Percentiles rank a stretch among this genome's conserved stretches.
Conservation (phyloP, 1,140 invertebrate genomes). For the Globodera ellingtonae region DNA sequence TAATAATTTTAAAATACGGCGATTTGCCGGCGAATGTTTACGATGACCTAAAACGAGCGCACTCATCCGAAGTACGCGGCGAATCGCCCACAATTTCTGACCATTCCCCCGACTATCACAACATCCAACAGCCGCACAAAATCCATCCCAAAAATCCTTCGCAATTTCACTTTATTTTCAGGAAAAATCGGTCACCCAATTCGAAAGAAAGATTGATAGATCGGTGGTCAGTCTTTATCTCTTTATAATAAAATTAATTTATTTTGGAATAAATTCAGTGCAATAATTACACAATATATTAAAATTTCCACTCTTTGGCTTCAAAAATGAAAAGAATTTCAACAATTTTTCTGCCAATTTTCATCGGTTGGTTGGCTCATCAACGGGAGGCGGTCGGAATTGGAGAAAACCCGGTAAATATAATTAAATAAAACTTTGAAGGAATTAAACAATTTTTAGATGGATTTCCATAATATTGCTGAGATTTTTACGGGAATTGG, state of each 20-base stretch:
- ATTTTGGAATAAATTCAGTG: too few relatives aligned
- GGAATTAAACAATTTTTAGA: constrained; percentile 42
- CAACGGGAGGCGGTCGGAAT: constrained; percentile 32
- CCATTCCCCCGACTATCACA: neutral
- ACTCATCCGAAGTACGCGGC: neutral
- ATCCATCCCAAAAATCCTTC: neutral
- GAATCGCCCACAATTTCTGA: neutral
- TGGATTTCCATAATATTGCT: constrained; percentile 64
- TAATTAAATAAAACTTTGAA: constrained; percentile 11
- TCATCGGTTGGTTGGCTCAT: neutral
- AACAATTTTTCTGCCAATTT: neutral
- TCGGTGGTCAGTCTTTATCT: neutral
- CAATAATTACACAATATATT: too few relatives aligned
- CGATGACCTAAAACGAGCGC: neutral
- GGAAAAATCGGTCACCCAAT: neutral
- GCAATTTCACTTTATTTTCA: neutral
- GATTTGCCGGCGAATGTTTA: neutral
- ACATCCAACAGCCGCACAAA: neutral
- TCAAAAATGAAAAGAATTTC: neutral
- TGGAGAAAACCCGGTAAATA: constrained; percentile 61
- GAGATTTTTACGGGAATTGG: constrained; percentile 61
- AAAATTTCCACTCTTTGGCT: too few relatives aligned
- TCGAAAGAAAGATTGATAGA: neutral
- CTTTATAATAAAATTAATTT: too few relatives aligned
- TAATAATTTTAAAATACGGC: too few relatives aligned